A percentile compares a stretch with the other conserved stretches of the same genome.
Conservation (phyloP, 2,888 invertebrate genomes). For the Heliconius erato region DNA sequence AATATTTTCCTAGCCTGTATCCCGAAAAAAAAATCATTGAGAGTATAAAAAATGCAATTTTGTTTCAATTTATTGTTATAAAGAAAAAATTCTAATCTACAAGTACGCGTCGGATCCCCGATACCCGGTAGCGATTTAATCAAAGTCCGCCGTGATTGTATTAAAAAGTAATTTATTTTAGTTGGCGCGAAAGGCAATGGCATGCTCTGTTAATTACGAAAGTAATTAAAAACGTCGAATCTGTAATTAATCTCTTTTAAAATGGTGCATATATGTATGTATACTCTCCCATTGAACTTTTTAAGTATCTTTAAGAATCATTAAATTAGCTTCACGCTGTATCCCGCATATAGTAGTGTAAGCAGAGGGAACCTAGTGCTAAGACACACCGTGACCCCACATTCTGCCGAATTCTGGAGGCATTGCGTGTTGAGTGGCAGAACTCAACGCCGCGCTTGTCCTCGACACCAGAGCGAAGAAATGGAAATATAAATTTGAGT, state of each 20-base stretch:
- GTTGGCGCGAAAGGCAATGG: constrained; percentile 71
- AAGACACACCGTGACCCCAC: too few relatives aligned
- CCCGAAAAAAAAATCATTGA: background rate
- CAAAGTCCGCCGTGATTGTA: constrained; percentile 72
- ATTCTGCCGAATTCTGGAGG: too few relatives aligned
- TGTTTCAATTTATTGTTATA: background rate
- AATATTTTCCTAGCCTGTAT: too few relatives aligned
- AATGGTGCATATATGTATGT: constrained; percentile 50
- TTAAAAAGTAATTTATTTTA: constrained; percentile 84
- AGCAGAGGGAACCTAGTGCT: too few relatives aligned
- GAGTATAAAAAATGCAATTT: background rate
- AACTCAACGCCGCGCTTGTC: too few relatives aligned
- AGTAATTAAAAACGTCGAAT: constrained; percentile 85
- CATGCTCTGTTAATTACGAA: constrained; percentile 81
- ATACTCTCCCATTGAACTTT: constrained; percentile 40
- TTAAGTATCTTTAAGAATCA: constrained; percentile 42
- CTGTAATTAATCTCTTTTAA: constrained; percentile 77
- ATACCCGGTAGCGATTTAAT: constrained; percentile 63
- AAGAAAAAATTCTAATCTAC: constrained; percentile 26
- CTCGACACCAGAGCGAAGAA: too few relatives aligned
- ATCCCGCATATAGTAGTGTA: too few relatives aligned
- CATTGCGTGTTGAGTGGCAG: too few relatives aligned
- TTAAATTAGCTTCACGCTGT: too few relatives aligned
- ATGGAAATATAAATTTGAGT: too few relatives aligned
- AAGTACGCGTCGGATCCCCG: constrained; percentile 11